A percentile compares a stretch with the other conserved stretches of the same genome.
These are phyloP conservation scores for Pteronotus mesoamericanus DNA, from an alignment of 2,797 vertebrate species.

Conservation along the genomic window DNA sequence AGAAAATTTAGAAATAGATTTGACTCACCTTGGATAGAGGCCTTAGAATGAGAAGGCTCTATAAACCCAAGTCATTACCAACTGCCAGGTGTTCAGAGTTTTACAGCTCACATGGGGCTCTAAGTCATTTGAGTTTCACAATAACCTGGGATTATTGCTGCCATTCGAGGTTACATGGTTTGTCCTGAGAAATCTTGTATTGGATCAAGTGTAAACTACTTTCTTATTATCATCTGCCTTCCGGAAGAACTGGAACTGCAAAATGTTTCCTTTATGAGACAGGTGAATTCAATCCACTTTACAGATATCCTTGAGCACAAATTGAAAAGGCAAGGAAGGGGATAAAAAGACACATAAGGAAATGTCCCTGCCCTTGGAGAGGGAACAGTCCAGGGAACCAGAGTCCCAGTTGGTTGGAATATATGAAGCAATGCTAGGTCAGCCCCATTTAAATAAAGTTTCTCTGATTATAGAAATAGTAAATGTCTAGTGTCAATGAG, in stretches of 20 bases:
- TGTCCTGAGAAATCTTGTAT: not conserved
- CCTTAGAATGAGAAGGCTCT: not conserved
- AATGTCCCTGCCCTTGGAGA: not conserved
- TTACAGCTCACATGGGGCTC: not conserved
- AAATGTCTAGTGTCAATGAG: not conserved
- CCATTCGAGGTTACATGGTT: not conserved
- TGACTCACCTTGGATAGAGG: constrained; percentile 26
- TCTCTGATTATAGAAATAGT: not conserved
- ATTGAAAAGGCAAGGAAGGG: not conserved
- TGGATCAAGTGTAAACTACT: constrained; percentile 27
- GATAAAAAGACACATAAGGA: not conserved
- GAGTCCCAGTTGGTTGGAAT: not conserved
- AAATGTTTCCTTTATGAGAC: not conserved
- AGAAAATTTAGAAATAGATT: constrained; percentile 23
- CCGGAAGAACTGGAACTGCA: not conserved
- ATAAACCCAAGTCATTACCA: constrained; percentile 30
- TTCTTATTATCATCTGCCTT: constrained; percentile 31
- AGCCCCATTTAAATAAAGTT: not conserved
- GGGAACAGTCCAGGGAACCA: not conserved
- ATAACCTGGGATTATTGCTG: constrained; percentile 24
- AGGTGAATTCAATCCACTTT: not conserved
- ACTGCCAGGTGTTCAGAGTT: not conserved
- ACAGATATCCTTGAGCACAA: not conserved
- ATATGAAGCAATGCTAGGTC: not conserved
- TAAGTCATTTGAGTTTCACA: constrained; percentile 40